A percentile compares a stretch with the other conserved stretches of the same genome.
These are phyloP conservation scores for Microtus richardsoni DNA, from an alignment of 2,113 vertebrate genomes.

Conservation along the genomic window DNA sequence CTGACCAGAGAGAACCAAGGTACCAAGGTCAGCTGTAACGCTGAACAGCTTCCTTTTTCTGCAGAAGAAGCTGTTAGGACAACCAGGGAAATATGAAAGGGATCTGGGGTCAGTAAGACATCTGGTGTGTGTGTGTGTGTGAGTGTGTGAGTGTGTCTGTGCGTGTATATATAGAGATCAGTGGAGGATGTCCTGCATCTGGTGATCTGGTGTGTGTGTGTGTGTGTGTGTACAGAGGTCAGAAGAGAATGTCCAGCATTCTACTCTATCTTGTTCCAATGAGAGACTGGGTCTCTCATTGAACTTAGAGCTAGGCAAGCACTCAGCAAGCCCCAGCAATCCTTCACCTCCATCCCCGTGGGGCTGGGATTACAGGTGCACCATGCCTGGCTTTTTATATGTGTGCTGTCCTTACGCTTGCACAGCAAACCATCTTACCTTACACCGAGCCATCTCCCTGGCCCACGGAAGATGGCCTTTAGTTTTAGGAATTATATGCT, in stretches of 20 bases:
- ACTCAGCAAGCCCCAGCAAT: background rate
- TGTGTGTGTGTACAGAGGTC: background rate
- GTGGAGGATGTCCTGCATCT: no score
- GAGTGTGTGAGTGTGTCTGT: background rate
- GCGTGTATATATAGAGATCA: no score
- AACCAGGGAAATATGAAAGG: background rate
- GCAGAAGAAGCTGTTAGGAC: background rate
- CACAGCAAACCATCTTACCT: background rate
- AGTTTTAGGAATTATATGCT: background rate
- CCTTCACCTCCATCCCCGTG: background rate
- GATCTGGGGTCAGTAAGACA: background rate
- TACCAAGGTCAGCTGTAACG: background rate
- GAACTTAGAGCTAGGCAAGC: background rate
- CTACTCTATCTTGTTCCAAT: background rate
- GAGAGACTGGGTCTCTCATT: background rate
- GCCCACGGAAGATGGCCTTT: background rate
- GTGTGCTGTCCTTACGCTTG: background rate
- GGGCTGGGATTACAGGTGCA: no score
- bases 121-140: background rate
- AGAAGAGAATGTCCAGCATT: no score
- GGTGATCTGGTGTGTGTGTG: background rate
- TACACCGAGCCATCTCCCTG: background rate
- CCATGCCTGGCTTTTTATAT: background rate
- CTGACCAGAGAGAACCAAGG: background rate
- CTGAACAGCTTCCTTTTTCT: background rate